Evolutionary conservation across 1,140 invertebrate species (phyloP), one percentile per base, ranked within the genome.

Genomic region (Eubasilissa regina): DNA sequence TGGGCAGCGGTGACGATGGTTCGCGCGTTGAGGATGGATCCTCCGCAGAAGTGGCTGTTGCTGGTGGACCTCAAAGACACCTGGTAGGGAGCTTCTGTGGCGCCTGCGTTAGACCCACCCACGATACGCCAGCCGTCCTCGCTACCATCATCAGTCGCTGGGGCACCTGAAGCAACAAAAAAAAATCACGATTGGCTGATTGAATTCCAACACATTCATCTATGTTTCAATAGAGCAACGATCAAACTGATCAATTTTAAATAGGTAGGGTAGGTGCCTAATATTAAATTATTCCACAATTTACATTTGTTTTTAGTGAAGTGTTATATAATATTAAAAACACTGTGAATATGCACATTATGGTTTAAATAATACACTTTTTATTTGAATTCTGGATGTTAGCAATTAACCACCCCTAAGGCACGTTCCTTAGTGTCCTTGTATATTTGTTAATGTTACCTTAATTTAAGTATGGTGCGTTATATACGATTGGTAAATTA

Each of bases 1-100:
- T 91, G 90, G 9, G 89, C 90, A 0, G 90, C 90, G 1, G 90
- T 91, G 19, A 91, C 55, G 9, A 91, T 84, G 82, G 88, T 90
- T 64, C 85, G 84, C 1, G 84, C 72, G 75, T 84, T 87, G 68
- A 91, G 79, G 15, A 91, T 89, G n/a, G 89, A 86, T 4, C 90
- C 90, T 12, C 90, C 90, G 78, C 90, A 91, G 80, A 87, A 87
- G n/a, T 90, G 89, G 0, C 85, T 86, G 66, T 86, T 85, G 13
- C 83, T 83, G 0, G 81, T 0, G 62, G 78, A 85, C 35, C 87
- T 84, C 11, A 90, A 77, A 6, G 88, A 89, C 0, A 85, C 86
- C 81, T 90, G 89, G 78, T 89, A 89, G 0, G 88, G 89, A 21
- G 86, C 84, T 0, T 82, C 82, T 9, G 85, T 86, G 3, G 85